A percentile compares a stretch with the other conserved stretches of the same genome.
phyloP scores from a whole-genome alignment of 2,113 vertebrate genomes.

The Ciconia stormi region DNA sequence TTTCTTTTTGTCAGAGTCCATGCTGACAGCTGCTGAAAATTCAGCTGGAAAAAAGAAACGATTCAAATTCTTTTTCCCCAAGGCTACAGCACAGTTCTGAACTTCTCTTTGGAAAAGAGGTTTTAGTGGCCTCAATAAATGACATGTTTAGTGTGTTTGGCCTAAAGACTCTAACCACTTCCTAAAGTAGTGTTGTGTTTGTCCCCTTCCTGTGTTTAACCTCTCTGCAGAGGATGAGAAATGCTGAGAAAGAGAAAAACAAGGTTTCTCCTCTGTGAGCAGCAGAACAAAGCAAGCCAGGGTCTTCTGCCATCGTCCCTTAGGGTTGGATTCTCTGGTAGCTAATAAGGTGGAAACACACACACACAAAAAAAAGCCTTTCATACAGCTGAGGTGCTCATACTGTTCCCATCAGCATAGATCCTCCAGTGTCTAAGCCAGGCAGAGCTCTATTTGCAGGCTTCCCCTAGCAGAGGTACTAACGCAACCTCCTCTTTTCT shows the following conservation, averaged over 20 bases:
- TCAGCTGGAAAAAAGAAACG: not conserved
- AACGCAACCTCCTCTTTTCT: not conserved
- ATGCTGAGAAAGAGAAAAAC: not conserved
- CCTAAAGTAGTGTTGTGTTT: not conserved
- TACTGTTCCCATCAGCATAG: not conserved
- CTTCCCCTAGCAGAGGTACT: not conserved
- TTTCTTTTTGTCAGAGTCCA: not conserved
- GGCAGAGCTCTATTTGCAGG: not conserved
- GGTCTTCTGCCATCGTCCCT: not conserved
- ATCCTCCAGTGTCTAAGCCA: not conserved
- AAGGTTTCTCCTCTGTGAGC: not conserved
- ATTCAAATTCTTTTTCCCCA: not conserved
- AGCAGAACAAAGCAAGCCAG: not conserved
- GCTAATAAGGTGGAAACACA: not conserved
- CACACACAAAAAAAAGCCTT: not conserved
- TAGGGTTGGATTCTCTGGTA: not conserved
- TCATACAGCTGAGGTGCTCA: not conserved
- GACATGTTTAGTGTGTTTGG: not conserved
- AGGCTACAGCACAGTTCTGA: not conserved
- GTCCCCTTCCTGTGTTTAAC: not conserved
- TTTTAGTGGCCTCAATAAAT: not conserved
- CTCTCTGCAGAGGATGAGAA: not conserved
- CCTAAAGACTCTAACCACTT: not conserved
- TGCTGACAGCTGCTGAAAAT: not conserved
- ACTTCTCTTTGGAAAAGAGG: not conserved